Base-by-base conservation (phyloP, 2,888 invertebrate species). In the Microchrysa polita region DNA sequence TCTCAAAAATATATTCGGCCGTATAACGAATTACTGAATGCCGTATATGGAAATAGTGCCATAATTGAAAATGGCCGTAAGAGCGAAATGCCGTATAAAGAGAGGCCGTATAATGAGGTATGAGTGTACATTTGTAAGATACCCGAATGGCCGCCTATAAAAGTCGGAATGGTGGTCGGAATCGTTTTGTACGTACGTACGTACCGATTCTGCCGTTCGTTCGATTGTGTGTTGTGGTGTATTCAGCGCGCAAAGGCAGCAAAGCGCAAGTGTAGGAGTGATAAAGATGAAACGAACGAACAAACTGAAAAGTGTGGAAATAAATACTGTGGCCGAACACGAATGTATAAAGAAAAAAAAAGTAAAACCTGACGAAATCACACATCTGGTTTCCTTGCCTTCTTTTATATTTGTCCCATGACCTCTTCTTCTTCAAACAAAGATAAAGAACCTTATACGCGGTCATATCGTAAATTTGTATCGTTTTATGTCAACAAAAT, bases 261-360 rank as follows among this genome's bases (percentile, higher is more conserved):
- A 65, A 57, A 57, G 69, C 69, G 69, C 69, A 69, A 69, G 69
- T 69, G 69, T 69, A 40, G 69, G 69, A 69, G 57, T 20, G 44
- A 44, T 48, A 48, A 65, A 42, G 65, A 44, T 14, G 44, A 23
- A 42, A 22, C 10, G 18, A 44, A 69, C 14, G 12, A 69, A 53
- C 53, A 61, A 61, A n/a, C n/a, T n/a, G n/a, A n/a, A 60, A 53
- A 69, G n/a, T 18, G 14, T 67, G 40, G 18, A 57, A 23, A 34
- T 34, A 34, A 34, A 34, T 34, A 34, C 27, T 34, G 7, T 34
- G 27, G 27, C n/a, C 27, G 27, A 34, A 34, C 27, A n/a, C 27
- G 27, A 34, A 34, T 7, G 27, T 5, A 34, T 34, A 34, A 34
- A 34, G 27, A 34, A 34, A 34, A 34, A 34, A 34, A 7, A 34